Percentiles rank a stretch among this genome's conserved stretches.
phyloP scores from a whole-genome alignment of 2,888 invertebrate genomes.

The Dolichopus griseipennis region DNA sequence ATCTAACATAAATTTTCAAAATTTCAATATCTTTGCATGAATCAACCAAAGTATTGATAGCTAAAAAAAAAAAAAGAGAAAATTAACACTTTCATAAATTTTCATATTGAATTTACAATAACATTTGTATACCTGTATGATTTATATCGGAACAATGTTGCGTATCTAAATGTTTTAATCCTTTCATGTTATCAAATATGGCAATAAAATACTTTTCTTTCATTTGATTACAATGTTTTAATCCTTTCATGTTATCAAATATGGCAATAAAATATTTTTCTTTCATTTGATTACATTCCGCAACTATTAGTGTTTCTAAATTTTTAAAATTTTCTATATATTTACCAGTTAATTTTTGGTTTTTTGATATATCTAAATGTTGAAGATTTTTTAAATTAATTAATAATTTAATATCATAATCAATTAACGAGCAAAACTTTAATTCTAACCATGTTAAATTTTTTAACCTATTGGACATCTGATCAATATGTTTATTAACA shows the following conservation, averaged over 20 bases:
- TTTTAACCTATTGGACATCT: neutral
- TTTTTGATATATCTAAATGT: conserved; percentile 8
- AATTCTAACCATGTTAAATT: neutral
- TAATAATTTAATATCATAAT: neutral
- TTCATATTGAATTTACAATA: too few species aligned
- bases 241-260: neutral
- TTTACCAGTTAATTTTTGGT: conserved; percentile 6
- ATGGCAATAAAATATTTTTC: neutral
- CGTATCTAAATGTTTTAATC: neutral
- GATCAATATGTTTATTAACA: neutral
- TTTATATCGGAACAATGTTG: neutral
- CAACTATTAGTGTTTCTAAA: neutral
- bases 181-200: neutral
- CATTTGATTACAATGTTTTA: conserved; percentile 2
- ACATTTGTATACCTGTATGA: neutral
- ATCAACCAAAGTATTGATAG: neutral
- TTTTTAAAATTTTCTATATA: conserved; percentile 1
- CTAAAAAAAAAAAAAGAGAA: neutral
- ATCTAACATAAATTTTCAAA: neutral
- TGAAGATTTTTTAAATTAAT: neutral
- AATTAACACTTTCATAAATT: neutral
- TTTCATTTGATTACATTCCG: neutral
- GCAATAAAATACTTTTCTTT: neutral
- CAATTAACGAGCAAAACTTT: neutral
- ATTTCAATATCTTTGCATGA: neutral